phyloP scores from a whole-genome alignment of 2,797 vertebrate species.

The Labroides dimidiatus region DNA sequence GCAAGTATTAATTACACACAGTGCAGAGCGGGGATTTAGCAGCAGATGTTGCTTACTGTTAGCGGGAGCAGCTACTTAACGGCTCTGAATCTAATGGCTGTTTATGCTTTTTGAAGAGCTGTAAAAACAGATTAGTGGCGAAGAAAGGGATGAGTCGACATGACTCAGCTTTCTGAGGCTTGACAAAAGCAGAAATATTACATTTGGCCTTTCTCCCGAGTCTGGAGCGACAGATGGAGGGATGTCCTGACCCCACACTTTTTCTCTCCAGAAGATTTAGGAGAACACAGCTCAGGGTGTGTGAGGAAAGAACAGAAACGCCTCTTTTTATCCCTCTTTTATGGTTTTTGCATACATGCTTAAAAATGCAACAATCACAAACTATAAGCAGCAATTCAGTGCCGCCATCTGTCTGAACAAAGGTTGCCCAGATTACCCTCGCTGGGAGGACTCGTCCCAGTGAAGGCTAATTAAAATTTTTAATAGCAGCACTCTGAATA shows the following conservation, averaged over 20 bases:
- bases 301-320: not conserved
- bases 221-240: constrained; percentile 47
- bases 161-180: constrained; percentile 49
- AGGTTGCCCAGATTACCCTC: constrained; percentile 54
- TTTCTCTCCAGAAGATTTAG: constrained; percentile 2
- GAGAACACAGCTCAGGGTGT: not conserved
- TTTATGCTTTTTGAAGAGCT: constrained; percentile 32
- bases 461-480: constrained; percentile 60
- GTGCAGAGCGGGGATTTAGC: constrained; percentile 20
- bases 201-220: constrained; percentile 38
- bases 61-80: constrained; percentile 13
- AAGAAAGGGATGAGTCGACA: constrained; percentile 45
- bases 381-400: constrained; percentile 38
- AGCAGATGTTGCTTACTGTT: constrained; percentile 39
- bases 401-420: constrained; percentile 61
- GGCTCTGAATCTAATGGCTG: constrained; percentile 21
- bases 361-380: constrained; percentile 24
- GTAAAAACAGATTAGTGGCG: constrained; percentile 39
- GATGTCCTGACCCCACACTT: constrained; percentile 11
- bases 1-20: constrained; percentile 26
- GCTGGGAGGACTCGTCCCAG: constrained; percentile 27
- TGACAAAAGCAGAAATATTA: constrained; percentile 45
- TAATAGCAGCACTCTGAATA: constrained; percentile 56
- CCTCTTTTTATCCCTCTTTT: constrained; percentile 2
- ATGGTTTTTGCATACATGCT: constrained; percentile 20